Evolutionary conservation across 2,797 vertebrate species (phyloP), one percentile per base, ranked within the genome.

Genomic region (Halcyon chelicuti): DNA sequence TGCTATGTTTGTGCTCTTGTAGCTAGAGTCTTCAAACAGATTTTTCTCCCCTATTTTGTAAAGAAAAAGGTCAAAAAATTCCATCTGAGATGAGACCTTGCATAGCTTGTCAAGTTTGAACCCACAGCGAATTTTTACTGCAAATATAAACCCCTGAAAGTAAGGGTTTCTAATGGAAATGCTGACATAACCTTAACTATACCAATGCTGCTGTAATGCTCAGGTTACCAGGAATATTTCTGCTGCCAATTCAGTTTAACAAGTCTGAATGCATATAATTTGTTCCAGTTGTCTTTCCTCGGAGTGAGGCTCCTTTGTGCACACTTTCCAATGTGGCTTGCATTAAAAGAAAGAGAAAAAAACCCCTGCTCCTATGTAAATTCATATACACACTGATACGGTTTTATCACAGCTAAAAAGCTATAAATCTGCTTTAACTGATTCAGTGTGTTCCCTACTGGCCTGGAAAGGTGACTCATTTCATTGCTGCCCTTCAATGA

Each of bases 181-280:
- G 90, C 97, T 93, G 98, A 97, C 96, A 96, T 90, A 85, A 86
- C 95, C 91, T 96, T 97, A 97, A 97, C 95, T 97, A 70, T 66
- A 96, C 86, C 89, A 89, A 25, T 44, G 77, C 95, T 33, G 88
- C 88, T 40, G 39, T 96, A 97, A 98, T 80, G 90, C 97, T 97
- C 94, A 94, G 95, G 97, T 98, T 98, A 98, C 96, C 62, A 94
- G 94, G 95, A 96, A 94, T 96, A 95, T 95, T 97, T 93, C 95
- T 97, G 95, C 96, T 98, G 98, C 97, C 97, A 97, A 97, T 92
- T 97, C 96, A 70, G 14, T 97, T 98, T 98, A 98, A 98, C 96
- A 97, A 97, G 97, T 97, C 97, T 97, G 97, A 97, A 97, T 79
- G 96, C 87, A 90, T 78, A 88, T 98, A 98, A 98, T 98, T 98